Percentiles rank a stretch among this genome's conserved stretches.
Conservation (phyloP, 2,888 invertebrate genomes). For the Leucania comma region DNA sequence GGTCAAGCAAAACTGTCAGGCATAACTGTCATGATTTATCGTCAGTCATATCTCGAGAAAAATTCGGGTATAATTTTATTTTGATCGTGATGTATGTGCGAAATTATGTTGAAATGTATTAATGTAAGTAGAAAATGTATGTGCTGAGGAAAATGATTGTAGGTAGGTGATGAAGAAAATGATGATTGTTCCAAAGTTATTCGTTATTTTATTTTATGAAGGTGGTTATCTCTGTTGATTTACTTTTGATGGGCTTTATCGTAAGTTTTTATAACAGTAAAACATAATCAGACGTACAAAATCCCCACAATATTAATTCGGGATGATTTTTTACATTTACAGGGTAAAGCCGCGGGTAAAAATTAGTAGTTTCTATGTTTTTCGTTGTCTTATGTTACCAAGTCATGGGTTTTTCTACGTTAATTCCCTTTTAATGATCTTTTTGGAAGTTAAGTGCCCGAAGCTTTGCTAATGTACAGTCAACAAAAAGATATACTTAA, state of each 20-base stretch:
- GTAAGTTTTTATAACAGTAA: background rate
- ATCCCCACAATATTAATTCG: too few relatives aligned
- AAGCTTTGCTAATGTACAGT: too few relatives aligned
- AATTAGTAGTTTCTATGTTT: background rate
- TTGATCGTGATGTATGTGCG: slow-evolving; percentile 33
- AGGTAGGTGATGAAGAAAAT: background rate
- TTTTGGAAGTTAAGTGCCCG: background rate
- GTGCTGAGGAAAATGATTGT: too few relatives aligned
- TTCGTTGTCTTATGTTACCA: background rate
- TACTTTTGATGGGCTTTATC: background rate
- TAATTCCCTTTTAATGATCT: background rate
- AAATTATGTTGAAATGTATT: slow-evolving; percentile 20
- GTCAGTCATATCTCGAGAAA: slow-evolving; percentile 37
- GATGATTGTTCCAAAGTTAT: background rate
- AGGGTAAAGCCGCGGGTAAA: too few relatives aligned
- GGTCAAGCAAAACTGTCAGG: slow-evolving; percentile 62
- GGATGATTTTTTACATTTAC: too few relatives aligned
- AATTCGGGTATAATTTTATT: slow-evolving; percentile 52
- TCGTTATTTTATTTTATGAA: background rate
- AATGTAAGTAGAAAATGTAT: background rate
- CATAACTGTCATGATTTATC: slow-evolving; percentile 57
- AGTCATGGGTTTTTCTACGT: background rate
- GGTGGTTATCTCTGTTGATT: background rate
- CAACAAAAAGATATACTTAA: too few relatives aligned
- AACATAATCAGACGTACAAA: too few relatives aligned